Evolutionary conservation across 1,140 invertebrate species (phyloP), one percentile per base, ranked within the genome.

Genomic region (Phymastichus coffea): DNA sequence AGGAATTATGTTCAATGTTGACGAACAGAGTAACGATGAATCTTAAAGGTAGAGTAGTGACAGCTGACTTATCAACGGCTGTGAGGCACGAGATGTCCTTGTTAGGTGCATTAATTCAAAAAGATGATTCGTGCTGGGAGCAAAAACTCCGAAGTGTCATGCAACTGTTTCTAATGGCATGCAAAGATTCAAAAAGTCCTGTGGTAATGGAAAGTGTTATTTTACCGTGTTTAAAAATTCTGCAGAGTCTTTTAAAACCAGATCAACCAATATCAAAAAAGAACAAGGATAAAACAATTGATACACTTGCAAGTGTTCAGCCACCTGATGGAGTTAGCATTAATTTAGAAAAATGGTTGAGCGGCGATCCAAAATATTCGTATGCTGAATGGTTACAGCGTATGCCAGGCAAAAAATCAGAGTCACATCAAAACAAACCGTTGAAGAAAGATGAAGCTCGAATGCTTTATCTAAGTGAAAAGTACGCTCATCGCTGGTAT

Each of bases 121-220:
- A 94, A 64, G 92, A 97, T 70, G 95, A 98, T 68, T 87, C 90
- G 0, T 98, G 95, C 74, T 98, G 95, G 95, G 95, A 98, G 75
- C 88, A 91, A 54, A 91, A 95, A 71, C 78, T 98, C 0, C 86
- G 92, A 37, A 93, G 92, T 70, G 90, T 97, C 19, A 90, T 98
- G 81, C 85, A 89, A 53, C 73, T 96, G 23, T 95, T 94, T 70
- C 72, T 93, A 38, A 87, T 90, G 80, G 88, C 84, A 53, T 92
- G 82, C 64, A 84, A 85, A 66, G 85, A 88, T 65, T 86, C 82
- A 0, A 85, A 84, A 60, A 88, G 84, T 71, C 87, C 91, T 2
- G 82, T 87, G 12, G 86, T 93, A 0, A 88, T 91, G 81, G 89
- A 92, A 66, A 86, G 85, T 38, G 83, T 92, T 1, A 88, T 89